phyloP scores from a whole-genome alignment of 2,113 vertebrate genomes.

The Nerophis ophidion region DNA sequence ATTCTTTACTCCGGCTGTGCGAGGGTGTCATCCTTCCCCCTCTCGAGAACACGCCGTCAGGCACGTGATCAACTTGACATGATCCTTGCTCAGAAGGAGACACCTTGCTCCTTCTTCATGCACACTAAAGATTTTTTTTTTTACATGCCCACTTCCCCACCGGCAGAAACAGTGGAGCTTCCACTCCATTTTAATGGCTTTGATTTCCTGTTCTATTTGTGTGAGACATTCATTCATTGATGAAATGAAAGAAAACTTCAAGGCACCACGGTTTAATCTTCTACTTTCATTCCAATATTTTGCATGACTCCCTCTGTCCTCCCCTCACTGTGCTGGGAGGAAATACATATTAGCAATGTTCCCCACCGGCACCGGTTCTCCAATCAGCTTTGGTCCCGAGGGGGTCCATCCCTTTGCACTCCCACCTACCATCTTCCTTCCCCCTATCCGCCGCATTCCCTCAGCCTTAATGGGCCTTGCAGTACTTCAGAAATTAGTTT shows the following conservation, averaged over 20 bases:
- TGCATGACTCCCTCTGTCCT: constrained; percentile 52
- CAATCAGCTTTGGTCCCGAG: constrained; percentile 67
- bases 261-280: constrained; percentile 49
- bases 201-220: constrained; percentile 43
- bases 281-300: constrained; percentile 57
- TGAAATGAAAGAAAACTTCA: constrained; percentile 40
- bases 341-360: constrained; percentile 64
- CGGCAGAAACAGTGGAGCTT: constrained; percentile 23
- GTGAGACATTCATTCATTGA: constrained; percentile 40
- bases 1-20: constrained; percentile 81
- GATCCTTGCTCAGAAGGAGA: neutral
- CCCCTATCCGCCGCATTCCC: constrained; percentile 48
- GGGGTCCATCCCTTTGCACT: constrained; percentile 64
- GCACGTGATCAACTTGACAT: constrained; percentile 58
- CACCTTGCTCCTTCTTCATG: constrained; percentile 11
- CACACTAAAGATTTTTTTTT: constrained; percentile 26
- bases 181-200: constrained; percentile 45
- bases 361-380: constrained; percentile 55
- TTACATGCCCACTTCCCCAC: constrained; percentile 16
- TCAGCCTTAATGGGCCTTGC: constrained; percentile 72
- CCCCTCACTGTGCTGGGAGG: constrained; percentile 49
- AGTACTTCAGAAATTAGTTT: constrained; percentile 83
- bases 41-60: constrained; percentile 83
- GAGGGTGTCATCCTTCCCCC: constrained; percentile 73
- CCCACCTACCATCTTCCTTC: constrained; percentile 58